Percentiles rank a stretch among this genome's conserved stretches.
phyloP scores from a whole-genome alignment of 2,113 vertebrate species.

The Cephalopholis sonnerati region DNA sequence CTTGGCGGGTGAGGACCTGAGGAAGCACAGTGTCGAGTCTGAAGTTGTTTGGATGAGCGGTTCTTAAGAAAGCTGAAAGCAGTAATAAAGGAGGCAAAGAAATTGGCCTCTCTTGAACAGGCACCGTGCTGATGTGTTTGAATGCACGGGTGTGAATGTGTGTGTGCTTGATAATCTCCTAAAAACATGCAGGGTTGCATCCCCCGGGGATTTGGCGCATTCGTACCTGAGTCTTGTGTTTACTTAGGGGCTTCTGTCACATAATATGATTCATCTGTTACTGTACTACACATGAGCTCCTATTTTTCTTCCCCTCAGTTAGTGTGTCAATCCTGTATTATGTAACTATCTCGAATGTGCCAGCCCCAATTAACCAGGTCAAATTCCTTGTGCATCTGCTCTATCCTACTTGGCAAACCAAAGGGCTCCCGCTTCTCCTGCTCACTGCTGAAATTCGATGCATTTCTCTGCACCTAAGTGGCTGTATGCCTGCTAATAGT shows the following conservation, averaged over 20 bases:
- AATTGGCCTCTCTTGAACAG: too few relatives aligned
- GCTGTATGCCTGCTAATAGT: neutral
- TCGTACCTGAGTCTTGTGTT: neutral
- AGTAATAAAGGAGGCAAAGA: too few relatives aligned
- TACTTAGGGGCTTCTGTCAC: neutral
- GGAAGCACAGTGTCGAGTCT: too few relatives aligned
- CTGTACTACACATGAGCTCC: neutral
- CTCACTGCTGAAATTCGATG: neutral
- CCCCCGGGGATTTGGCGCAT: neutral
- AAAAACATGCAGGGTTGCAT: neutral
- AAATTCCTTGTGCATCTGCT: conserved; percentile 39
- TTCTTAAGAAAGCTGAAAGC: too few relatives aligned
- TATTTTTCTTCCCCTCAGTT: conserved; percentile 1
- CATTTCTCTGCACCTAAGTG: neutral
- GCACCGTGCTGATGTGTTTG: neutral
- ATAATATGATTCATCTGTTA: neutral
- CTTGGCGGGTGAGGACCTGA: too few relatives aligned
- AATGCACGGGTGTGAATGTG: neutral
- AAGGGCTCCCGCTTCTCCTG: neutral
- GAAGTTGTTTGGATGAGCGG: too few relatives aligned
- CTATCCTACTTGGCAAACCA: conserved; percentile 36
- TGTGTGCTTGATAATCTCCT: conserved; percentile 1
- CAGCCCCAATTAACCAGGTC: conserved; percentile 58
- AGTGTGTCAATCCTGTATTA: conserved; percentile 64
- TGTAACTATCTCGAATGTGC: conserved; percentile 31